Evolutionary conservation across 2,113 vertebrate species (phyloP).

Genomic region (Aythya baeri): DNA sequence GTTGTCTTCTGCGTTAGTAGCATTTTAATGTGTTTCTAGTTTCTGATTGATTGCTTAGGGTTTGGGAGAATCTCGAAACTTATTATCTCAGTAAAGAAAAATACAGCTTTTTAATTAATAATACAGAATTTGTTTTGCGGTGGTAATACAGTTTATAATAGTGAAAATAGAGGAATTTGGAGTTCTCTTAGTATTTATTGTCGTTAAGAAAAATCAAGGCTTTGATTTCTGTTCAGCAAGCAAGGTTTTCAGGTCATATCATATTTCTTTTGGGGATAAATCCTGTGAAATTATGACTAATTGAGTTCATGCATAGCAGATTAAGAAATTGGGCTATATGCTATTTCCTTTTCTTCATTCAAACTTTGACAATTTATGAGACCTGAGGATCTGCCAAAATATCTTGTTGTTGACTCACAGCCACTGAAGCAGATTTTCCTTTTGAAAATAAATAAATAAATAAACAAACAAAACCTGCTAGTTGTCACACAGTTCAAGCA

Average conservation of each 20-base stretch:
- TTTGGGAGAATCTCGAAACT: not conserved
- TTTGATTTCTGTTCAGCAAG: not conserved
- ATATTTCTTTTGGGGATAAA: not conserved
- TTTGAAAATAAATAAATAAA: not conserved
- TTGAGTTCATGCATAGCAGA: not conserved
- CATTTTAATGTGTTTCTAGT: not conserved
- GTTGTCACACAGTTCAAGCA: not conserved
- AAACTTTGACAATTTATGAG: not conserved
- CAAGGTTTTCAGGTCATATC: not conserved
- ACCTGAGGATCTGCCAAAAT: constrained; percentile 27
- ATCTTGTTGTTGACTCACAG: not conserved
- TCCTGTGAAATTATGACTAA: not conserved
- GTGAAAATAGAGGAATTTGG: not conserved
- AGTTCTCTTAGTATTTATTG: not conserved
- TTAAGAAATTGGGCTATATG: not conserved
- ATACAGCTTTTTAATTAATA: not conserved
- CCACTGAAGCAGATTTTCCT: constrained; percentile 12
- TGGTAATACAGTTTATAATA: not conserved
- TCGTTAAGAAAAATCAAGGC: not conserved
- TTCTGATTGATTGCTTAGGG: not conserved
- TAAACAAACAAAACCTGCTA: not conserved
- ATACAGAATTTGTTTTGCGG: not conserved
- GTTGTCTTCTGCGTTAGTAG: not conserved
- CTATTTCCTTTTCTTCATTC: not conserved
- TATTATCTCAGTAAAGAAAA: not conserved